phyloP scores from a whole-genome alignment of 2,888 invertebrate genomes.

The Rotaria macrura region DNA sequence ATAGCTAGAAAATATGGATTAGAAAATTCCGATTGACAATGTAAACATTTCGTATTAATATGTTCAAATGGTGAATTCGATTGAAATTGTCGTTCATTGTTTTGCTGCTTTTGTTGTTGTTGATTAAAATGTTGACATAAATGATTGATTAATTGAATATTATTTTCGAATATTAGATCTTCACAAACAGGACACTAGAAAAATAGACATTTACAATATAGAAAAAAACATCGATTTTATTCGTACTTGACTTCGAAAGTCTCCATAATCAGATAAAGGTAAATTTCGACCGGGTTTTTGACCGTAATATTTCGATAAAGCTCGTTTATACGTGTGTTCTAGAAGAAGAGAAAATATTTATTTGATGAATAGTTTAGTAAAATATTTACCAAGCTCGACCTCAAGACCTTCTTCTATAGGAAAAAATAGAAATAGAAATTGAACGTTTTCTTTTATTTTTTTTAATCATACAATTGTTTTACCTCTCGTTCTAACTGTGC shows the following conservation, averaged over 20 bases:
- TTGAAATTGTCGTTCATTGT: background rate
- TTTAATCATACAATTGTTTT: background rate
- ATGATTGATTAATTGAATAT: constrained; percentile 29
- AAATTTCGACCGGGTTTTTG: constrained; percentile 7
- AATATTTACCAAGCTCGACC: background rate
- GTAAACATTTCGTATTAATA: constrained; percentile 29
- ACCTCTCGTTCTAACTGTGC: constrained; percentile 21
- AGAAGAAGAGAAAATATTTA: background rate
- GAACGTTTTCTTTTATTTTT: background rate
- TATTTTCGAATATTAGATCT: constrained; percentile 26
- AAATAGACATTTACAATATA: background rate
- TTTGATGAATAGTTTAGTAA: background rate
- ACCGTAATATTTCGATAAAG: constrained; percentile 1
- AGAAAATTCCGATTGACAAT: constrained; percentile 27
- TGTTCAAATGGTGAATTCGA: constrained; percentile 27
- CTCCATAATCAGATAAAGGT: background rate
- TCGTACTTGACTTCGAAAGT: background rate
- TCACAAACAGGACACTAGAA: constrained; percentile 30
- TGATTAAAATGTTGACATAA: constrained; percentile 32
- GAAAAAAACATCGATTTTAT: background rate
- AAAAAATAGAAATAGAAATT: background rate
- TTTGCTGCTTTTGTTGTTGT: background rate
- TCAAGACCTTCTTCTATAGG: constrained; percentile 20
- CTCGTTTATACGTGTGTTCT: constrained; percentile 7
- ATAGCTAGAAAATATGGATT: constrained; percentile 29